phyloP scores from a whole-genome alignment of 2,797 vertebrate species.

The Gymnoscopelus microlampas region DNA sequence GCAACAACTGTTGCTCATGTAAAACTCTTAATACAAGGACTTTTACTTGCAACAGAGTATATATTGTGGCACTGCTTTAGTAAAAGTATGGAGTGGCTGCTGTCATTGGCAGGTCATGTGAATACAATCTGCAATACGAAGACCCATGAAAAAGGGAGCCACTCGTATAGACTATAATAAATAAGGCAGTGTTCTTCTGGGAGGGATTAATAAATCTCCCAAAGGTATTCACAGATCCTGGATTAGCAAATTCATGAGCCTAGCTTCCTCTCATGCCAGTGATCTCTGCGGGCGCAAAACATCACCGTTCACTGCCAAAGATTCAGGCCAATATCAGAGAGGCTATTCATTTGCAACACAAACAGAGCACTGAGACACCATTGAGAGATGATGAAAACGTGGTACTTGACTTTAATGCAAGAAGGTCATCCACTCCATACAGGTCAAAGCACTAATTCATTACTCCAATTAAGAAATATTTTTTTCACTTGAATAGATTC shows the following conservation, averaged over 20 bases:
- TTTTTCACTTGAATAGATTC: conserved; percentile 9
- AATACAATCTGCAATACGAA: conserved; percentile 66
- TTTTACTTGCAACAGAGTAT: too few relatives aligned
- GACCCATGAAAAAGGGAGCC: conserved; percentile 50
- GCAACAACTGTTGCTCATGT: too few relatives aligned
- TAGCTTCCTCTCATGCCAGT: conserved; percentile 47
- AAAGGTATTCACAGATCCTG: conserved; percentile 45
- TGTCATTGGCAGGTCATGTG: conserved; percentile 62
- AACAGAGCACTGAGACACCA: conserved; percentile 34
- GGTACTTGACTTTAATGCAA: conserved; percentile 1
- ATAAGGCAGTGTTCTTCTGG: conserved; percentile 29
- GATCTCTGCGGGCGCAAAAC: conserved; percentile 67
- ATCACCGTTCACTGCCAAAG: conserved; percentile 58
- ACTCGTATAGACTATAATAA: conserved; percentile 39
- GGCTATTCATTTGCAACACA: conserved; percentile 55
- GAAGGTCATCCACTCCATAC: conserved; percentile 15
- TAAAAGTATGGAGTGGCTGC: conserved; percentile 50
- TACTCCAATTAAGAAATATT: conserved; percentile 8
- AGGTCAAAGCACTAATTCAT: conserved; percentile 29
- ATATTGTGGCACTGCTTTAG: too few relatives aligned
- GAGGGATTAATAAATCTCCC: conserved; percentile 48
- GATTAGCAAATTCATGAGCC: conserved; percentile 66
- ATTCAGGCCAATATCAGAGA: conserved; percentile 50
- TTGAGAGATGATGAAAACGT: conserved; percentile 33
- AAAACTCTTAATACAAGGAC: too few relatives aligned